These are phyloP conservation scores for Falco cherrug DNA, from an alignment of 2,797 vertebrate species.

Conservation along the genomic window DNA sequence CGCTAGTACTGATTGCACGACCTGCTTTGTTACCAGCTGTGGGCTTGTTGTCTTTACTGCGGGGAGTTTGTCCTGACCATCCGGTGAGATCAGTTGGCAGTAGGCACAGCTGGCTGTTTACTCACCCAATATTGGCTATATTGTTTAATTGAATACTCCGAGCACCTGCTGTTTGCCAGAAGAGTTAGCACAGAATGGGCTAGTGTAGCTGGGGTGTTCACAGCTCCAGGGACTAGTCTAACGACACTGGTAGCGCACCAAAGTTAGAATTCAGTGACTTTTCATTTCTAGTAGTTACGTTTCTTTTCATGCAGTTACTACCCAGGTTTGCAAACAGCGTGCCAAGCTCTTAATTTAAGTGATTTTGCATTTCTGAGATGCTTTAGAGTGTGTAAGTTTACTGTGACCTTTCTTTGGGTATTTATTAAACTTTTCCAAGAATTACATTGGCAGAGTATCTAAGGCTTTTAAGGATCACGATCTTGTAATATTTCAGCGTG, in stretches of 20 bases:
- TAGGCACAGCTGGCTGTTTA: background rate
- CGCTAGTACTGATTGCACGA: fast-evolving
- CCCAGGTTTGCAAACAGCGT: background rate
- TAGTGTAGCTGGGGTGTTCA: background rate
- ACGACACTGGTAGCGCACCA: background rate
- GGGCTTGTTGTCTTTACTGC: background rate
- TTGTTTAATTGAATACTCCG: background rate
- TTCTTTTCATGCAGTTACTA: background rate
- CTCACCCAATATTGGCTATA: background rate
- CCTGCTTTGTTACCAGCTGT: background rate
- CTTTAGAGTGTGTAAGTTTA: background rate
- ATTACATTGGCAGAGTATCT: background rate
- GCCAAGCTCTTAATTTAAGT: background rate
- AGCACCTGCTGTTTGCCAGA: background rate
- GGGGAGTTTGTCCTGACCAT: background rate
- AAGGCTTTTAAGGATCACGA: background rate
- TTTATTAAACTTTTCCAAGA: background rate
- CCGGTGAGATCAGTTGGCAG: background rate
- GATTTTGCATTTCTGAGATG: background rate
- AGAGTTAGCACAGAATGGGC: background rate
- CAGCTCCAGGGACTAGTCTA: background rate
- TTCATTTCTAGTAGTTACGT: background rate
- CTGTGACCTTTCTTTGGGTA: background rate
- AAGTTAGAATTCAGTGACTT: background rate
- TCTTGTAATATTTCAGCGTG: background rate